These are phyloP conservation scores for Lochmaea capreae DNA, from an alignment of 2,888 invertebrate species.

Conservation along the genomic window DNA sequence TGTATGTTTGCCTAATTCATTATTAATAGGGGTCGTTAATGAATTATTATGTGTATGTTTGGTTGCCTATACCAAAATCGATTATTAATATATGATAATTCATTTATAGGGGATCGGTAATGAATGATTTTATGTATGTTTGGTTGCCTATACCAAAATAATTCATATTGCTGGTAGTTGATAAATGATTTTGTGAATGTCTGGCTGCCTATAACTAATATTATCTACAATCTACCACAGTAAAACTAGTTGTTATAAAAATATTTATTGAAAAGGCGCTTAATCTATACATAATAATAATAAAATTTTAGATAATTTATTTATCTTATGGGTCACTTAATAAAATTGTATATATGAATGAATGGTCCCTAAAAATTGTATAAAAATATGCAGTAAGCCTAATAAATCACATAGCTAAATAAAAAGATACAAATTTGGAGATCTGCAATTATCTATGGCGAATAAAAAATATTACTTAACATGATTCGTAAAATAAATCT, in stretches of 20 bases:
- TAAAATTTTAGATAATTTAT: not conserved
- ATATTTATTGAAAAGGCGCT: constrained; percentile 16
- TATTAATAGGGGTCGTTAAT: too few relatives aligned
- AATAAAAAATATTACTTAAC: constrained; percentile 11
- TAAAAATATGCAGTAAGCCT: constrained; percentile 10
- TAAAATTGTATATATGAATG: constrained; percentile 13
- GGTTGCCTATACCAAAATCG: too few relatives aligned
- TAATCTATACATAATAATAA: not conserved
- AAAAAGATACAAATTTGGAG: constrained; percentile 17
- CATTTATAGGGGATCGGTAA: too few relatives aligned
- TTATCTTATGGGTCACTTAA: not conserved
- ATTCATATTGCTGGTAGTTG: too few relatives aligned
- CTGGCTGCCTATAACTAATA: too few relatives aligned
- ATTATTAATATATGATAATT: too few relatives aligned
- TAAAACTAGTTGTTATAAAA: not conserved
- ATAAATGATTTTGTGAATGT: too few relatives aligned
- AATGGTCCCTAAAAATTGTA: constrained; percentile 24
- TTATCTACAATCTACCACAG: not conserved
- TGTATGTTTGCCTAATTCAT: too few relatives aligned
- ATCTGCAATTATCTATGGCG: constrained; percentile 22
- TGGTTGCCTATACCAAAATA: too few relatives aligned
- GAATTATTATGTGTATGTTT: too few relatives aligned
- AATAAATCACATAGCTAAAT: constrained; percentile 21
- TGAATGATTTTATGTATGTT: too few relatives aligned
- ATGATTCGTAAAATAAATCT: not conserved